These are phyloP conservation scores for Corella eumyota DNA, from an alignment of 23 tunicate species.

Conservation along the genomic window DNA sequence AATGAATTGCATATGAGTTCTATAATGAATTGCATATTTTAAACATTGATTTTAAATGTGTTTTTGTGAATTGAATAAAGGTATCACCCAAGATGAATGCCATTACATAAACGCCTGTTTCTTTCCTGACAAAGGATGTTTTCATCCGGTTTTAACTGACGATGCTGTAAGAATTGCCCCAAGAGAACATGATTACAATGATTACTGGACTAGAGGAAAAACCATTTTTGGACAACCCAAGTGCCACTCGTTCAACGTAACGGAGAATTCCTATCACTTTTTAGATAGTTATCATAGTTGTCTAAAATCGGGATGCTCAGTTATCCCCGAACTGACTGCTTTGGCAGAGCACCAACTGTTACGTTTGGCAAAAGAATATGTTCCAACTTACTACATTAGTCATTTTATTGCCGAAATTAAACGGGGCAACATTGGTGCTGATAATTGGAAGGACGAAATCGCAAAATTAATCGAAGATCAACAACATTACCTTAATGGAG, in stretches of 20 bases:
- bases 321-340: too few species aligned
- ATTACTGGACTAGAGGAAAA: neutral
- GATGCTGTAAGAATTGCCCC: constrained; percentile 5
- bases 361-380: too few species aligned
- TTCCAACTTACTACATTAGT: too few species aligned
- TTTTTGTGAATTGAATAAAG: too few species aligned
- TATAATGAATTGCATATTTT: too few species aligned
- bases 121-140: constrained; percentile 8
- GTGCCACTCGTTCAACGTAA: constrained; percentile 18
- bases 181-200: neutral
- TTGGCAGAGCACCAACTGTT: too few species aligned
- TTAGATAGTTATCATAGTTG: too few species aligned
- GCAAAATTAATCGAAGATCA: neutral
- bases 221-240: constrained; percentile 25
- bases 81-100: constrained; percentile 15
- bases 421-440: neutral
- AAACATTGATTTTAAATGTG: too few species aligned
- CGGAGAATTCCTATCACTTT: constrained; percentile 6
- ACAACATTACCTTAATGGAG: too few species aligned
- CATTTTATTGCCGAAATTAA: too few species aligned
- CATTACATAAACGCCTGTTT: constrained; percentile 18
- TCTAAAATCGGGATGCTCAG: too few species aligned
- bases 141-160: constrained; percentile 8
- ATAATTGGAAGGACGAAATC: neutral
- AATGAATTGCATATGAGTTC: too few species aligned